Conservation (phyloP, 1,140 invertebrate genomes). For the Drosophila pruinosa region DNA sequence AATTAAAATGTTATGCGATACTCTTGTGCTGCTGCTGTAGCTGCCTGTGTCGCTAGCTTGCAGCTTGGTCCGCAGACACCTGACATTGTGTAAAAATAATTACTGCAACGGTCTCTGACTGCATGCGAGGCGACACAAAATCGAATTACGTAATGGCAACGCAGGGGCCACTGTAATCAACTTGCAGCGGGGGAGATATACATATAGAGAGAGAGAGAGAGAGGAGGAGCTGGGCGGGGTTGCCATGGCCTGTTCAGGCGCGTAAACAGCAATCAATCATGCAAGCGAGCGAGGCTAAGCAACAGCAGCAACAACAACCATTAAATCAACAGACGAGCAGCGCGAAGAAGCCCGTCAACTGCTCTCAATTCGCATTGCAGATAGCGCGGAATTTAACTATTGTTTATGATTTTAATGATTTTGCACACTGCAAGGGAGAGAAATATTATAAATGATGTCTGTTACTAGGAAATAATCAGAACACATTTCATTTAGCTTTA, state of each 20-base stretch:
- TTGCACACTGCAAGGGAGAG: neutral
- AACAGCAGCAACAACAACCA: constrained; percentile 13
- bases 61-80: constrained; percentile 15
- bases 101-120: constrained; percentile 23
- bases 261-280: constrained; percentile 75
- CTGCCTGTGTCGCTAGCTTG: constrained; percentile 11
- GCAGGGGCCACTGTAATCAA: constrained; percentile 9
- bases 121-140: constrained; percentile 33
- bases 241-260: constrained; percentile 6
- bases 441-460: neutral
- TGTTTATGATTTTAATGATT: constrained; percentile 13
- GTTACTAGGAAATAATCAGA: too few relatives aligned
- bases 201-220: neutral
- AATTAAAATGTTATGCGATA: constrained; percentile 17
- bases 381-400: constrained; percentile 4
- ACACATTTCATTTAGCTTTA: neutral
- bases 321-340: constrained; percentile 9
- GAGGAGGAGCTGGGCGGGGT: neutral
- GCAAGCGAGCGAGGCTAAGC: constrained; percentile 12
- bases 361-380: constrained; percentile 3
- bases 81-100: constrained; percentile 44
- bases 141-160: constrained; percentile 47
- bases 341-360: neutral
- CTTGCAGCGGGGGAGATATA: neutral
- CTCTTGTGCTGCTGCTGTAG: neutral